phyloP scores from a whole-genome alignment of 2,888 invertebrate genomes.

The Coleophora deauratella region DNA sequence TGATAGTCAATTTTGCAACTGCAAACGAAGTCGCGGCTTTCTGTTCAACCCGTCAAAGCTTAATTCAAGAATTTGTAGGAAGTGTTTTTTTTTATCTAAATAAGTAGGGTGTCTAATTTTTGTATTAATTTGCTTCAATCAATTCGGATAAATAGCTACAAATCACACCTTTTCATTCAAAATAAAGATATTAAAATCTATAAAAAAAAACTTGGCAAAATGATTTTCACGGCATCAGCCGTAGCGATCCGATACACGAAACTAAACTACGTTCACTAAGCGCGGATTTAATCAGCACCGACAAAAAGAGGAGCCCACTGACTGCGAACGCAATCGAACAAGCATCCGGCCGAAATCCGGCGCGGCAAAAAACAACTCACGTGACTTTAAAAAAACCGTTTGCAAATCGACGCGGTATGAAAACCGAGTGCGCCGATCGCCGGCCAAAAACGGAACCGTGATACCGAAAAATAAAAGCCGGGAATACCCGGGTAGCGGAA shows the following conservation, averaged over 20 bases:
- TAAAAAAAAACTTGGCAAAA: too few relatives aligned
- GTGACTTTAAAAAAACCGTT: slow-evolving; percentile 59
- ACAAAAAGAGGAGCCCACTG: slow-evolving; percentile 50
- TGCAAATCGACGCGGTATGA: slow-evolving; percentile 58
- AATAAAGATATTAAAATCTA: too few relatives aligned
- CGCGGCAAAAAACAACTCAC: slow-evolving; percentile 68
- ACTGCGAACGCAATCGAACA: slow-evolving; percentile 65
- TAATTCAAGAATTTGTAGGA: too few relatives aligned
- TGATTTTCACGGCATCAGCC: too few relatives aligned
- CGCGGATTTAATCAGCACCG: slow-evolving; percentile 66
- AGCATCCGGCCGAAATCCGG: slow-evolving; percentile 60
- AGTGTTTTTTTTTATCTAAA: too few relatives aligned
- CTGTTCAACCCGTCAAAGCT: too few relatives aligned
- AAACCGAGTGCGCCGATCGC: slow-evolving; percentile 64
- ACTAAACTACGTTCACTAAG: slow-evolving; percentile 68
- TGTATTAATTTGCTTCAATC: too few relatives aligned
- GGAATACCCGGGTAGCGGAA: slow-evolving; percentile 48
- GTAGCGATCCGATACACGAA: slow-evolving; percentile 46
- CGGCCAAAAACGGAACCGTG: slow-evolving; percentile 70
- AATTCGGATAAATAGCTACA: too few relatives aligned
- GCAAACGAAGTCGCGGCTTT: too few relatives aligned
- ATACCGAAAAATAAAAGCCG: slow-evolving; percentile 72
- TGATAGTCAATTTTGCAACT: too few relatives aligned
- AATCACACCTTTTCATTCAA: too few relatives aligned
- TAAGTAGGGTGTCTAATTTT: too few relatives aligned